Evolutionary conservation across 2,888 invertebrate genomes (phyloP).

Genomic region (Syrista parreyssii): DNA sequence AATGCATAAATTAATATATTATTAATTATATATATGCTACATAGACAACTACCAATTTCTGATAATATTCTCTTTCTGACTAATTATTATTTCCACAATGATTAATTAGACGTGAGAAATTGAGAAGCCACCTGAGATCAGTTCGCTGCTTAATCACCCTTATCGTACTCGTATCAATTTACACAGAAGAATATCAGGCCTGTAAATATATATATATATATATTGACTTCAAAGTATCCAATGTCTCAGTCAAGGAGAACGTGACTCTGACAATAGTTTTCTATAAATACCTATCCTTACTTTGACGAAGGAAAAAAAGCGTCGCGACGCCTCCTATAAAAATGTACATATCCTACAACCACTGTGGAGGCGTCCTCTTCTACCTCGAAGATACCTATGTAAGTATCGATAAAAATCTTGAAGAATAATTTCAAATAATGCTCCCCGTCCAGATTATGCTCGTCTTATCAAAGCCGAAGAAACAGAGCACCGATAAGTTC

Average conservation of each 20-base stretch:
- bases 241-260: not conserved
- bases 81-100: not conserved
- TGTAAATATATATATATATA: too few relatives aligned
- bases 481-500: not conserved
- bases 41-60: not conserved
- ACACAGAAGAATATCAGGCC: not conserved
- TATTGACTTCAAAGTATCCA: not conserved
- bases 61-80: not conserved
- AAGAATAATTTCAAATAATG: not conserved
- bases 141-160: not conserved
- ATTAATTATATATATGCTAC: not conserved
- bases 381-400: not conserved
- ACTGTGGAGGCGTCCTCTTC: not conserved
- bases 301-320: not conserved
- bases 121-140: not conserved
- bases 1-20: not conserved
- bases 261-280: not conserved
- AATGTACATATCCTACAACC: not conserved
- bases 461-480: not conserved
- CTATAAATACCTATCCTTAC: not conserved
- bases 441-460: not conserved
- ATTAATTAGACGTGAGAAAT: not conserved
- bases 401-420: not conserved
- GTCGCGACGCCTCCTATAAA: not conserved
- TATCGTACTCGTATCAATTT: not conserved